Evolutionary conservation across 2,797 vertebrate species (phyloP), one percentile per base, ranked within the genome.

Genomic region (Bradypus variegatus): DNA sequence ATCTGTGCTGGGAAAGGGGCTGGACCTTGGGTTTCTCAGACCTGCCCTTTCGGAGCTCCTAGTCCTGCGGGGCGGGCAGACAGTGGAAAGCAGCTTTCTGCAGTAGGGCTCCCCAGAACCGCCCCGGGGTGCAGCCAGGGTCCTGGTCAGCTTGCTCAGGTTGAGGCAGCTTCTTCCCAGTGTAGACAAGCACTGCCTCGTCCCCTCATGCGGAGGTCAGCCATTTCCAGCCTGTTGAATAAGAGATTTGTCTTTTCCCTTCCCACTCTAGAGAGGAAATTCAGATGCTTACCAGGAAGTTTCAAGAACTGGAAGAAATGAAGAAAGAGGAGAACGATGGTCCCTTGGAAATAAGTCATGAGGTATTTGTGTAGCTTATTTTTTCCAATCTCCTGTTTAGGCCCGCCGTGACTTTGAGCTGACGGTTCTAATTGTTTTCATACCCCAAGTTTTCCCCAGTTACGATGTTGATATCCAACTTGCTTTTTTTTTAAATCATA

Each of bases 221-320:
- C 6, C 80, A 55, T 19, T 41, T 67, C 64, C 75, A 33, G 55
- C 88, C 33, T 83, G 1, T 13, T 69, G 3, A 86, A 72, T 70
- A 8, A 65, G 16, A 5, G 1, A 50, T 50, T 14, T 25, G 15
- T 86, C 38, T 94, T 77, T 88, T 29, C 72, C 91, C 93, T 94
- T 92, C 38, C 79, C 53, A 7, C 75, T 6, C 1, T 86, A 99
- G 98, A 91, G 96, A 97, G 93, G 98, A 98, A 95, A 94, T 98
- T 81, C 96, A 97, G 19, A 95, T 93, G n/a, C 96, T 98, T 92
- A 94, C 67, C 86, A 86, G 69, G 80, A 98, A 96, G 92, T 95
- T 97, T 50, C 97, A 81, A 75, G 95, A 96, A 73, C 86, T 98
- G 94, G 97, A 98, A 79, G 94, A 94, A 82, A 92, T 92, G 2